Evolutionary conservation across 2,113 vertebrate genomes (phyloP), one percentile per base, ranked within the genome.

Genomic region (Hiodon tergisus): DNA sequence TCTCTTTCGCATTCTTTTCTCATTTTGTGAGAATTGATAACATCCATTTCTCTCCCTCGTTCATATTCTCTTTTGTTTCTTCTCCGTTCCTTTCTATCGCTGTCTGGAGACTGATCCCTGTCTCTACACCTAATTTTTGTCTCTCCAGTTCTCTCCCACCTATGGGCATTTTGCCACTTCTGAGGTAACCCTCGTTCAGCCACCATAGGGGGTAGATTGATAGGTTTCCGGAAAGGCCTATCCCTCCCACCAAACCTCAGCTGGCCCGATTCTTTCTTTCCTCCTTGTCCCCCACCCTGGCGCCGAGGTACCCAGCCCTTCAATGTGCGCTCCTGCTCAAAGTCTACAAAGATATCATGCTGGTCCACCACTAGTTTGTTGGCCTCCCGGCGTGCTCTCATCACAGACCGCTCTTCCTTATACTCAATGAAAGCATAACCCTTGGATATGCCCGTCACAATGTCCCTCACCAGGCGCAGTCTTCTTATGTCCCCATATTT

Each of bases 181-280:
- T 88, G 90, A 69, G 87, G 86, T 83, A 76, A 2, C 77, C 46
- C 86, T 2, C 81, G 81, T 53, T 92, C 88, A 0, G 50, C 88
- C 14, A 84, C 86, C 63, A 90, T 77, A 0, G 83, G 76, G 0
- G 91, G 92, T 76, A 98, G 81, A 77, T 93, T 93, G 17, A 99
- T 96, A 54, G 96, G 97, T 69, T 96, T 98, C 0, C 95, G 91
- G 81, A 98, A 99, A 6, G 96, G 97, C 69, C 97, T 89, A 82
- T 98, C 97, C 72, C 95, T 90, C 3, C 97, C 97, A 13, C 97
- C 97, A 0, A 98, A 99, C 6, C 97, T 90, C 75, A 98, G 86
- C 80, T 99, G 97, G 1, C 96, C 96, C 0, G 96, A 99, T 82
- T 98, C 96, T 47, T 98, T 99, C 75, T 97, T 97, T 4, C 96